Evolutionary conservation across 1,140 invertebrate species (phyloP).

Genomic region (Meloidogyne exigua): DNA sequence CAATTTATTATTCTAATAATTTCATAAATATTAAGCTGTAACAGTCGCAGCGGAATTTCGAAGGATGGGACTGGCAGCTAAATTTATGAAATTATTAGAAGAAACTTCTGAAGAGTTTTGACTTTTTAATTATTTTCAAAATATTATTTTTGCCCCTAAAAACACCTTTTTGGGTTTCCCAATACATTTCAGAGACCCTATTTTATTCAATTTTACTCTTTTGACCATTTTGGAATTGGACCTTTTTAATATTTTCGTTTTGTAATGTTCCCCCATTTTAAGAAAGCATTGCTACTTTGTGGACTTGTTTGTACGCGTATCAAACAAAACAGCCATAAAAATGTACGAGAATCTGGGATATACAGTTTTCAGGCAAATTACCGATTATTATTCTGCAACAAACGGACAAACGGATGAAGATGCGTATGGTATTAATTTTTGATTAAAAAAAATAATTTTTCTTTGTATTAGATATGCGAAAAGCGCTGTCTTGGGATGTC

Average conservation of each 20-base stretch:
- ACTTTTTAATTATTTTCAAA: no score
- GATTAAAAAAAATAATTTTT: no score
- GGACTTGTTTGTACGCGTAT: constrained; percentile 95
- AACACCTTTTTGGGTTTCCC: no score
- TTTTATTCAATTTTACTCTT: background rate
- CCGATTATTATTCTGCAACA: constrained; percentile 90
- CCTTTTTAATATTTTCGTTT: no score
- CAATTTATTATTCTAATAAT: no score
- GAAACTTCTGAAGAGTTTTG: constrained; percentile 87
- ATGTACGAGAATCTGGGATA: constrained; percentile 98
- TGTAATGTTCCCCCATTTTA: no score
- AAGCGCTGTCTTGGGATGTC: constrained; percentile 86
- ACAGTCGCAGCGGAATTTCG: constrained; percentile 92
- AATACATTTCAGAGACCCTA: no score
- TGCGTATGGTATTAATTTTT: constrained; percentile 79
- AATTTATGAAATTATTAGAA: constrained; percentile 89
- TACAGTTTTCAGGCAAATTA: constrained; percentile 87
- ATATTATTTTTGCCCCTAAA: no score
- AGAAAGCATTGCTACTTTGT: constrained; percentile 95
- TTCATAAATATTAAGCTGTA: constrained; percentile 74
- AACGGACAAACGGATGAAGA: constrained; percentile 80
- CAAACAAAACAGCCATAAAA: constrained; percentile 91
- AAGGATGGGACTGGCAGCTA: constrained; percentile 83
- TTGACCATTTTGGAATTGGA: background rate
- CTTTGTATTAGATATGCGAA: constrained; percentile 91